Evolutionary conservation across 1,140 invertebrate genomes (phyloP), one percentile per base, ranked within the genome.

Genomic region (Achatina immaculata): DNA sequence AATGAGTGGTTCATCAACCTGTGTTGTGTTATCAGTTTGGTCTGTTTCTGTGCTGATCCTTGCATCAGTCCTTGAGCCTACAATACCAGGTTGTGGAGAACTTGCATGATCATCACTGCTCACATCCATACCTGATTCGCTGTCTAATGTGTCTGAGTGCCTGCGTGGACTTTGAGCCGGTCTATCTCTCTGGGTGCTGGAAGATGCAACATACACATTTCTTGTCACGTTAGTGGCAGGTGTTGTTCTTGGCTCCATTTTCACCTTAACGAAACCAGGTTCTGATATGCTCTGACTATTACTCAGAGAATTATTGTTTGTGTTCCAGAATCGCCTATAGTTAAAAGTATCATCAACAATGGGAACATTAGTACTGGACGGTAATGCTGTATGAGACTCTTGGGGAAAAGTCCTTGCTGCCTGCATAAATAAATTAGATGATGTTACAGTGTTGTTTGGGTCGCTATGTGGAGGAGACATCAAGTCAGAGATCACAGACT

Each of bases 401-500:
- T n/a, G 78, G 19, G 45, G 45, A 19, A 72, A 38, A 24, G 45
- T 66, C 43, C 65, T 78, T n/a, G 42, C 62, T 76, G 76, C 80
- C 36, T 72, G 69, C 16, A 88, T 69, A 74, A 86, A 88, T 75
- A 84, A 86, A 78, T 83, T 84, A 19, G 88, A 87, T 76, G 88
- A 89, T 34, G 88, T 88, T 14, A 88, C 85, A 21, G 88, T 86
- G 65, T 84, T 87, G 14, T 83, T 85, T 1, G 86, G 84, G 3
- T 85, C 83, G 31, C 85, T 81, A 24, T 84, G 65, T 0, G 2
- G 28, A 21, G 83, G 81, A 38, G 85, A 84, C 80, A 90, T 86
- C 14, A 89, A 85, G 66, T 87, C 87, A 48, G 88, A 85, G n/a
- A 87, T 83, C 36, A 88, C 86, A 42, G 86, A 87, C 40, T 86